Percentiles rank a stretch among this genome's conserved stretches.
Conservation (phyloP, 2,797 vertebrate genomes). For the Peromyscus aztecus region DNA sequence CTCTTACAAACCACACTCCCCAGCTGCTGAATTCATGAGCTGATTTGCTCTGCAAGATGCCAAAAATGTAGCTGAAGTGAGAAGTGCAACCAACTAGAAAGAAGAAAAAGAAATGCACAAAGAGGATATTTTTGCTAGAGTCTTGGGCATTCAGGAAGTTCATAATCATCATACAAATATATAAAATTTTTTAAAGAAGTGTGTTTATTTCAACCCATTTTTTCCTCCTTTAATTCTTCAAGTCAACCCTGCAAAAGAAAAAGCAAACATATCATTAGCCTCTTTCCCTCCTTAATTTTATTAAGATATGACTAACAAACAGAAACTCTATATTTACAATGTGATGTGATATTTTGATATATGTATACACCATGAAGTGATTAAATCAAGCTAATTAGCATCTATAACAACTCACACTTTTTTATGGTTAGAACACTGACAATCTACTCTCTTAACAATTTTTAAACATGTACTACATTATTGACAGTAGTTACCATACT, state of each 20-base stretch:
- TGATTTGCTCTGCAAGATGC: conserved; percentile 73
- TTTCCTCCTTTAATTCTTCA: conserved; percentile 76
- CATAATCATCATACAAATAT: conserved; percentile 88
- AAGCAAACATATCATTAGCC: conserved; percentile 55
- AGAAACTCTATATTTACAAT: conserved; percentile 1
- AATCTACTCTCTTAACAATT: conserved; percentile 31
- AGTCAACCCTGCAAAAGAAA: conserved; percentile 75
- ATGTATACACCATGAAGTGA: conserved; percentile 38
- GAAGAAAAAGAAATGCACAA: conserved; percentile 86
- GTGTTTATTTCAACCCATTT: conserved; percentile 77
- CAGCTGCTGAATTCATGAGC: conserved; percentile 51
- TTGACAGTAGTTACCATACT: not conserved
- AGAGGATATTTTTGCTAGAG: conserved; percentile 81
- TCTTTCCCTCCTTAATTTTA: conserved; percentile 8
- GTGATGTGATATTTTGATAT: conserved; percentile 41
- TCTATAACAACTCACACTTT: not conserved
- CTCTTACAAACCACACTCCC: conserved; percentile 65
- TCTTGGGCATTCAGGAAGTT: conserved; percentile 77
- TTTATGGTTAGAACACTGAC: conserved; percentile 35
- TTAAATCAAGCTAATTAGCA: conserved; percentile 46
- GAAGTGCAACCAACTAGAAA: conserved; percentile 79
- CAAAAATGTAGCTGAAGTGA: conserved; percentile 75
- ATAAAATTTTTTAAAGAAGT: conserved; percentile 85
- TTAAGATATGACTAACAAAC: conserved; percentile 46
- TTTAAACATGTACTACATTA: conserved; percentile 9